Base-by-base conservation (phyloP, 2,888 invertebrate species). In the Spisula solida region DNA sequence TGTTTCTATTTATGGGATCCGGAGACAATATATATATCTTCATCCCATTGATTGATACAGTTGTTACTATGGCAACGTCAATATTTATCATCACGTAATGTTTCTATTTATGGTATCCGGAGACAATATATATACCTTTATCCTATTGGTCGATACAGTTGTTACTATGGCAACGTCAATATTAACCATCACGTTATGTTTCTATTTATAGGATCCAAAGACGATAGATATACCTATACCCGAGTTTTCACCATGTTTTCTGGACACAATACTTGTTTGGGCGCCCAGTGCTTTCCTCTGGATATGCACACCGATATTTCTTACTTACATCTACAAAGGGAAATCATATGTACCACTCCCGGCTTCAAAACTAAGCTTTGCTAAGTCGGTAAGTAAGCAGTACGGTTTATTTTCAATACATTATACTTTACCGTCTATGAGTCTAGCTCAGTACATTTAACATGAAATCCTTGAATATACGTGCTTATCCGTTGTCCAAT, bases 241-340 rank as follows among this genome's bases (percentile, higher is more conserved):
- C 55, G 98, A 98, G 96, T 97, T 99, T 93, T 98, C 99, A 90
- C 97, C 97, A 96, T 99, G 99, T 97, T 99, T 99, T 96, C 98
- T 99, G 97, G 98, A 98, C 96, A 99, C 99, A 0, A 98, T 98
- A 0, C 97, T 99, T 55, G 97, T 98, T 81, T 99, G 99, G 99
- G 97, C 97, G 51, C 99, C 99, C 0, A 98, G 98, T 96, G 97
- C 97, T 84, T 98, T 98, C 96, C 97, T 99, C 18, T 98, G 98
- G 98, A 93, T 97, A 0, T 98, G 98, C 94, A 97, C 98, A 5
- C 97, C 98, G 48, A 97, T 98, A 83, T 96, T 95, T 86, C 31
- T 94, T 4, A 86, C 92, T 2, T 94, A 92, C 83, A 86, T 92
- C 48, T 89, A 93, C 86, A 86, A 92, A 20, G 56, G 88, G 5